Evolutionary conservation across 2,888 invertebrate species (phyloP).

Genomic region (Kryphioiulus occultus): DNA sequence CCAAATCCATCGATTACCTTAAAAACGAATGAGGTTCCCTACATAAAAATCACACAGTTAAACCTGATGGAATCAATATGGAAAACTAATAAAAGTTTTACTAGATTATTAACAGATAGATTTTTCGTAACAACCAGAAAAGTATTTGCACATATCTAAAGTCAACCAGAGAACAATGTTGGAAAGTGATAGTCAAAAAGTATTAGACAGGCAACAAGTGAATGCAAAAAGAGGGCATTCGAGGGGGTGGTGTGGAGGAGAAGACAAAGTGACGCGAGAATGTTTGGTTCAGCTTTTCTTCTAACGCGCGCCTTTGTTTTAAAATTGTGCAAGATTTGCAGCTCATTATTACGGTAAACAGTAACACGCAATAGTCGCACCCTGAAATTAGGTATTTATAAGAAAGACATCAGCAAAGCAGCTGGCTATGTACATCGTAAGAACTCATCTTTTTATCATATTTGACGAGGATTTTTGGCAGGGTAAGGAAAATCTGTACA

Average conservation of each 20-base stretch:
- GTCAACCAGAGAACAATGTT: constrained; percentile 48
- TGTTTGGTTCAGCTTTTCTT: constrained; percentile 12
- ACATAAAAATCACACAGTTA: constrained; percentile 11
- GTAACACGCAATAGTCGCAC: constrained; percentile 13
- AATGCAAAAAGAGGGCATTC: constrained; percentile 43
- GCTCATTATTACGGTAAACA: background rate
- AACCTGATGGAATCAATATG: constrained; percentile 39
- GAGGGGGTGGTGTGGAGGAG: constrained; percentile 19
- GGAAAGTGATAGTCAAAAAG: constrained; percentile 48
- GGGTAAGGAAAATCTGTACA: constrained; percentile 44
- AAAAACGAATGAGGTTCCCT: background rate
- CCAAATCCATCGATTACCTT: background rate
- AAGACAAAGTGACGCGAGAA: constrained; percentile 12
- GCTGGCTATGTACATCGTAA: constrained; percentile 32
- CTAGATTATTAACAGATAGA: constrained; percentile 45
- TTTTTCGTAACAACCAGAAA: constrained; percentile 48
- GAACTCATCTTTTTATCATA: constrained; percentile 41
- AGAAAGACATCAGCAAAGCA: constrained; percentile 39
- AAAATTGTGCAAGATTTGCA: background rate
- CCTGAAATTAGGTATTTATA: constrained; percentile 26
- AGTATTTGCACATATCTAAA: constrained; percentile 44
- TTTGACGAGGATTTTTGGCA: background rate
- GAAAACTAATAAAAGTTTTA: constrained; percentile 46
- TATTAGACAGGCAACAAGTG: constrained; percentile 51
- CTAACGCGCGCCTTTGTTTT: background rate